Conservation (phyloP, 1,140 invertebrate genomes). For the Monochamus saltuarius region DNA sequence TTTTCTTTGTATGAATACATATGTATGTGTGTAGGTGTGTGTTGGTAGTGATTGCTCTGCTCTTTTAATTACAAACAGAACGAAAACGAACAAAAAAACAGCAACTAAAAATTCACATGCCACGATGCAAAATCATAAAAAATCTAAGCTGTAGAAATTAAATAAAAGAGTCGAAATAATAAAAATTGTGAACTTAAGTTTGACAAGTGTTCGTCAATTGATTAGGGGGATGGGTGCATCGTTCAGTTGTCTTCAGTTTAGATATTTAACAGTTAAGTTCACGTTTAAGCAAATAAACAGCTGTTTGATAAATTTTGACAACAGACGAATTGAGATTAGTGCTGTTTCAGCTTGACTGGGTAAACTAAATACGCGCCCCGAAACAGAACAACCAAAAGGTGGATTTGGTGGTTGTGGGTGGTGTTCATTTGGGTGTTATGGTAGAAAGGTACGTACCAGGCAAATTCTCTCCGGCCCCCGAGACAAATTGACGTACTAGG, state of each 20-base stretch:
- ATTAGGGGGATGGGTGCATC: slow-evolving; percentile 45
- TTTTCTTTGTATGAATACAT: slow-evolving; percentile 1
- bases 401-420: slow-evolving; percentile 46
- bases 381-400: slow-evolving; percentile 51
- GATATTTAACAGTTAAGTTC: background rate
- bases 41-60: slow-evolving; percentile 46
- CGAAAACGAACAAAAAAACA: slow-evolving; percentile 38
- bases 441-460: slow-evolving; percentile 64
- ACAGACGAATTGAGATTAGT: too few species aligned
- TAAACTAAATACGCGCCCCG: slow-evolving; percentile 29
- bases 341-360: slow-evolving; percentile 8
- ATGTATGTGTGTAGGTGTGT: slow-evolving; percentile 29
- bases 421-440: slow-evolving; percentile 50
- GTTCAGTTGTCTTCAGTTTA: slow-evolving; percentile 17
- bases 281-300: slow-evolving; percentile 28
- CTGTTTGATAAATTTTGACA: slow-evolving; percentile 14
- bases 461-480: slow-evolving; percentile 69
- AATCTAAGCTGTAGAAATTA: slow-evolving; percentile 26
- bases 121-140: slow-evolving; percentile 44
- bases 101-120: slow-evolving; percentile 43
- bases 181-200: slow-evolving; percentile 31
- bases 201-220: slow-evolving; percentile 48
- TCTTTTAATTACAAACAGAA: slow-evolving; percentile 38
- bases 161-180: slow-evolving; percentile 21
- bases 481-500: slow-evolving; percentile 72